Percentiles rank a stretch among this genome's conserved stretches.
Evolutionary conservation across 2,888 invertebrate genomes (phyloP).

Genomic region (Eumacrocentrus americanus): DNA sequence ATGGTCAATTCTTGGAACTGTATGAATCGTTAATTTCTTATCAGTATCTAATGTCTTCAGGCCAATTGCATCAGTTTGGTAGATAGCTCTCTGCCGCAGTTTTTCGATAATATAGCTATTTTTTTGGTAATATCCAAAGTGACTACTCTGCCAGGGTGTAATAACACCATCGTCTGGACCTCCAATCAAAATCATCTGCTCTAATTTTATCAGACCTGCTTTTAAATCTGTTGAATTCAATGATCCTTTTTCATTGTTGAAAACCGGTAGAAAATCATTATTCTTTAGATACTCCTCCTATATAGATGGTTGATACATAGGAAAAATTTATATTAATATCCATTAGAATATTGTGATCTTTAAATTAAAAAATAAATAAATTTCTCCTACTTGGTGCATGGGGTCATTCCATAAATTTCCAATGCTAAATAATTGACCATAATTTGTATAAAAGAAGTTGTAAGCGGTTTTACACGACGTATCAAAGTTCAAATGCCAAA

Average conservation of each 20-base stretch:
- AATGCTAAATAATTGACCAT: slow-evolving; percentile 87
- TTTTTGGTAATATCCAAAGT: slow-evolving; percentile 84
- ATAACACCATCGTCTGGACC: slow-evolving; percentile 93
- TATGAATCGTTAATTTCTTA: slow-evolving; percentile 70
- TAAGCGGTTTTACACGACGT: slow-evolving; percentile 81
- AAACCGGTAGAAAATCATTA: slow-evolving; percentile 79
- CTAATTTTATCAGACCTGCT: slow-evolving; percentile 73
- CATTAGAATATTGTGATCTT: no score
- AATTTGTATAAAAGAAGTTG: slow-evolving; percentile 83
- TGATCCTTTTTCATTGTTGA: slow-evolving; percentile 77
- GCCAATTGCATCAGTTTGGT: slow-evolving; percentile 79
- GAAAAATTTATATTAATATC: no score
- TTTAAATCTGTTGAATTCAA: slow-evolving; percentile 72
- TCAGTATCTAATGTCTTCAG: slow-evolving; percentile 73
- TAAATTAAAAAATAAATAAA: no score
- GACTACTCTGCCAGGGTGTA: slow-evolving; percentile 95
- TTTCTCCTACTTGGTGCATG: no score
- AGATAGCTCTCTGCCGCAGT: slow-evolving; percentile 73
- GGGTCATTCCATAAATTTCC: slow-evolving; percentile 97
- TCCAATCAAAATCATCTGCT: slow-evolving; percentile 82
- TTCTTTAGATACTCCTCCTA: slow-evolving; percentile 72
- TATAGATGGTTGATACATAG: no score
- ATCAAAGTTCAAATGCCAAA: slow-evolving; percentile 80
- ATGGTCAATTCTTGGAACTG: slow-evolving; percentile 81
- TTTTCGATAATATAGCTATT: slow-evolving; percentile 75